Evolutionary conservation across 2,113 vertebrate species (phyloP).

Genomic region (Tenrec ecaudatus): DNA sequence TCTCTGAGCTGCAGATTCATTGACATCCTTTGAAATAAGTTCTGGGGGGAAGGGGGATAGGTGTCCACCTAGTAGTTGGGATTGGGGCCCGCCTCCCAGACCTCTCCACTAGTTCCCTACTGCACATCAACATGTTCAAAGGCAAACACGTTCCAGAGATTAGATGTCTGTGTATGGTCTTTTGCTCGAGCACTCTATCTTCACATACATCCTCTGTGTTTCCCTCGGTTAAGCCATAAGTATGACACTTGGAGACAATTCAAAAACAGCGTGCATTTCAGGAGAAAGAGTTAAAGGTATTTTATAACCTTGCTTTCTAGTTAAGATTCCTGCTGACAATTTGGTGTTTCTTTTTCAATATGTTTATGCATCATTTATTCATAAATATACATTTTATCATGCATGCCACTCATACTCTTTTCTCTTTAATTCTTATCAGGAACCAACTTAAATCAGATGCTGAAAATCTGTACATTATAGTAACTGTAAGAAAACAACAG

Average conservation of each 20-base stretch:
- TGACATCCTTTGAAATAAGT: too few species aligned
- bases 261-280: background rate
- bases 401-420: background rate
- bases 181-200: background rate
- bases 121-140: too few species aligned
- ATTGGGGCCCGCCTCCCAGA: too few species aligned
- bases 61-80: too few species aligned
- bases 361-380: background rate
- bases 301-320: background rate
- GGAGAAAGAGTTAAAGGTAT: background rate
- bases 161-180: background rate
- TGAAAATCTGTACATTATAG: constrained; percentile 27
- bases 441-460: background rate
- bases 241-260: background rate
- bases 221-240: background rate
- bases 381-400: background rate
- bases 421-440: background rate
- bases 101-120: too few species aligned
- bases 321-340: background rate
- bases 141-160: background rate
- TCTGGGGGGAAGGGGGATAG: too few species aligned
- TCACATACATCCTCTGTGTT: background rate
- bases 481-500: background rate
- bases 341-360: background rate
- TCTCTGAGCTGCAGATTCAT: too few species aligned